Conservation (phyloP, 2,113 vertebrate species). For the Theristicus caerulescens region DNA sequence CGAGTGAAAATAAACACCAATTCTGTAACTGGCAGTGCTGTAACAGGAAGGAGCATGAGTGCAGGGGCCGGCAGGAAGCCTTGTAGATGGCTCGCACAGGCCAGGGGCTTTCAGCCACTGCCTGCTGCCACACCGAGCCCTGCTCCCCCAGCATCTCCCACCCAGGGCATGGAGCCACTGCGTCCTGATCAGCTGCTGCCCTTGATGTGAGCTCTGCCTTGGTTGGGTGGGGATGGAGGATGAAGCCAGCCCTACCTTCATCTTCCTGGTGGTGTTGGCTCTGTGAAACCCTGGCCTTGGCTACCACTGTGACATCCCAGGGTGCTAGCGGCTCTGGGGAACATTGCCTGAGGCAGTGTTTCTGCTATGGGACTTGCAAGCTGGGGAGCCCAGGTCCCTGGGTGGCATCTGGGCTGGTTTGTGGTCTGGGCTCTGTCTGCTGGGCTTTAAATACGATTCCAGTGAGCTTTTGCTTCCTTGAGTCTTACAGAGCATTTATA, state of each 20-base stretch:
- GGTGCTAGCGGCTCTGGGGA: accelerated
- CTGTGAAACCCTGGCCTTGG: background rate
- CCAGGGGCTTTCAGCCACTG: background rate
- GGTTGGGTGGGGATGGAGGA: background rate
- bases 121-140: background rate
- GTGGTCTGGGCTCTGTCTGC: background rate
- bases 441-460: background rate
- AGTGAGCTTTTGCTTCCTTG: background rate
- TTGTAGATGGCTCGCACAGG: background rate
- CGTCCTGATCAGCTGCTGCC: accelerated
- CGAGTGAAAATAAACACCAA: constrained; percentile 29
- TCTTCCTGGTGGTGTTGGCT: background rate
- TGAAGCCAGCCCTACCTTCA: background rate
- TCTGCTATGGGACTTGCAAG: background rate
- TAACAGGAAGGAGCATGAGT: background rate
- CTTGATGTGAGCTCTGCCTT: background rate
- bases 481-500: background rate
- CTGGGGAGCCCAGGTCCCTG: background rate
- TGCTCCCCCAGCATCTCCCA: background rate
- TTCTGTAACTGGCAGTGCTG: background rate
- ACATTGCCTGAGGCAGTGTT: background rate
- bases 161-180: accelerated
- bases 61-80: background rate
- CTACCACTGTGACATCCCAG: background rate
- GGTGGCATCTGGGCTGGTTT: background rate